Base-by-base conservation (phyloP, 2,888 invertebrate species). In the Lepidocyrtoides sp. region DNA sequence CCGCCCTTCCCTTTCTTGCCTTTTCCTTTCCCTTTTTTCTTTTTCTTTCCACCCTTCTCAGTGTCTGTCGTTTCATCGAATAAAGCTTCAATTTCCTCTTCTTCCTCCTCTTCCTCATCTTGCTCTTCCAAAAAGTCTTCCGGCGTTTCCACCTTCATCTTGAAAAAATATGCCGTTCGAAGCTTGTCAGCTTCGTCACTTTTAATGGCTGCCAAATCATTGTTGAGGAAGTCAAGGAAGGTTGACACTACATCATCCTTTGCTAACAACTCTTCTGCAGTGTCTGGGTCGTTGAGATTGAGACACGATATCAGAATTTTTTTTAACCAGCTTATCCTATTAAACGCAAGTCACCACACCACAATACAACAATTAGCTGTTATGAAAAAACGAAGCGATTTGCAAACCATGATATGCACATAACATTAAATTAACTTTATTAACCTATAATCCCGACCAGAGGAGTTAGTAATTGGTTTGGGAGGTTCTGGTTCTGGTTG, bases 261-360 rank as follows among this genome's bases (percentile, higher is more conserved):
- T 0, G 95, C 95, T 89, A 97, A 94, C 96, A 97, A 96, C 87
- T 96, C 96, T 92, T 96, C 96, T 95, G 97, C 97, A 79, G 95
- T 95, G 20, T 96, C 94, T 0, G 96, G 96, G 4, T 96, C 96
- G 90, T 96, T 96, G 26, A 96, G 95, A 91, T 96, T 97, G 14
- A 97, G 96, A 94, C 95, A 96, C 0, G 95, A 95, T 12, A 96
- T 95, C 41, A 97, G 96, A 90, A 96, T 96, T 0, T 97, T 96
- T 94, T 97, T 97, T 41, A 98, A 95, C 98, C 98, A 98, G 14
- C 60, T 87, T 32, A 93, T 84, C 36, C 93, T 93, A 29, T 54
- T 12, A 12, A 7, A 26, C 12, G n/a, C n/a, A n/a, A n/a, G n/a
- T n/a, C n/a, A n/a, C n/a, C n/a, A n/a, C n/a, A n/a, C n/a, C n/a